Conservation (phyloP, 2,797 vertebrate species). For the Selene dorsalis region DNA sequence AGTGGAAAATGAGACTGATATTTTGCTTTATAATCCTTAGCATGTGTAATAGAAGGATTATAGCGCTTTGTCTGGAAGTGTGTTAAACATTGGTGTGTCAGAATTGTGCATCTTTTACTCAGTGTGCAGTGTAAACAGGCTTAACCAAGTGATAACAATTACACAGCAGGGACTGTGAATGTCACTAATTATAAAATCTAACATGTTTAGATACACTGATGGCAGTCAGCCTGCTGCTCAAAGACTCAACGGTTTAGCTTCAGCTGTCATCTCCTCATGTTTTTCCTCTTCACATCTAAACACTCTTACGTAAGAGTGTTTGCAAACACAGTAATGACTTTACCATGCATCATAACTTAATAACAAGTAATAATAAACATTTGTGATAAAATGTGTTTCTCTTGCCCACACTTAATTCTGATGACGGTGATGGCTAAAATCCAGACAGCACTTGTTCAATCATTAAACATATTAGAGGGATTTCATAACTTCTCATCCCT, state of each 20-base stretch:
- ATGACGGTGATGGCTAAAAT: constrained; percentile 48
- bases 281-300: constrained; percentile 50
- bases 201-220: constrained; percentile 48
- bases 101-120: constrained; percentile 14
- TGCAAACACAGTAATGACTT: constrained; percentile 50
- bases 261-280: constrained; percentile 35
- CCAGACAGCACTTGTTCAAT: constrained; percentile 64
- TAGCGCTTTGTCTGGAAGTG: constrained; percentile 13
- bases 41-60: neutral
- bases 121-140: constrained; percentile 10
- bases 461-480: constrained; percentile 50
- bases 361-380: constrained; percentile 51
- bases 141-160: constrained; percentile 26
- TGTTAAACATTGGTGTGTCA: constrained; percentile 10
- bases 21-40: constrained; percentile 8
- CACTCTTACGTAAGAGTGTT: constrained; percentile 56
- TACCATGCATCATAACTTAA: constrained; percentile 44
- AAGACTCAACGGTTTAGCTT: constrained; percentile 31
- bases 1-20: constrained; percentile 61
- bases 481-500: constrained; percentile 39
- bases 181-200: constrained; percentile 31
- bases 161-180: constrained; percentile 20
- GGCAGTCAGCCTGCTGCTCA: constrained; percentile 45
- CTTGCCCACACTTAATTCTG: constrained; percentile 6
- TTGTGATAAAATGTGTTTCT: constrained; percentile 39